Conservation (phyloP, 2,113 vertebrate species). For the Antechinus stuartii region DNA sequence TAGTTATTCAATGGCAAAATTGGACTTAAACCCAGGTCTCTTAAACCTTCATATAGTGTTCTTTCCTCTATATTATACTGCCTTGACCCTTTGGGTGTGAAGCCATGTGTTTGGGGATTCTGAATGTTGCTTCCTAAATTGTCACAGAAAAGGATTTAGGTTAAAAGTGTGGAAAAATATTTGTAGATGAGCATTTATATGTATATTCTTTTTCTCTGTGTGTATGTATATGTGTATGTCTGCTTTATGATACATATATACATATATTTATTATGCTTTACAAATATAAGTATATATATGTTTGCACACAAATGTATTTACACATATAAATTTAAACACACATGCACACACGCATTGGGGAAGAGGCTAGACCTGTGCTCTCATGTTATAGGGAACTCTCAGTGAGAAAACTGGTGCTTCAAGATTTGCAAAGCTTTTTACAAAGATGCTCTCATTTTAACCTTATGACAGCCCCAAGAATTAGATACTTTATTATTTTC, state of each 20-base stretch:
- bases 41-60: background rate
- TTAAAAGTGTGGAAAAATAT: background rate
- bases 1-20: background rate
- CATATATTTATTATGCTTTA: background rate
- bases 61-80: background rate
- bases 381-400: background rate
- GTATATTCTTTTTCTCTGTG: too few species aligned
- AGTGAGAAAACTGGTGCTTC: background rate
- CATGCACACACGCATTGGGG: background rate
- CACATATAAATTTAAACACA: background rate
- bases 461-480: background rate
- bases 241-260: background rate
- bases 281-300: background rate
- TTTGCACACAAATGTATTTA: too few species aligned
- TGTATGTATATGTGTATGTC: too few species aligned
- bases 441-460: background rate
- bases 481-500: background rate
- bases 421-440: background rate
- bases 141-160: background rate
- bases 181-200: background rate
- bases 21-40: background rate
- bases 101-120: background rate
- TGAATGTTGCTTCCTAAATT: background rate
- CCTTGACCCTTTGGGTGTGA: background rate
- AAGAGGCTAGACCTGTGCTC: background rate